Base-by-base conservation (phyloP, 2,888 invertebrate genomes). In the Acronicta aceris region DNA sequence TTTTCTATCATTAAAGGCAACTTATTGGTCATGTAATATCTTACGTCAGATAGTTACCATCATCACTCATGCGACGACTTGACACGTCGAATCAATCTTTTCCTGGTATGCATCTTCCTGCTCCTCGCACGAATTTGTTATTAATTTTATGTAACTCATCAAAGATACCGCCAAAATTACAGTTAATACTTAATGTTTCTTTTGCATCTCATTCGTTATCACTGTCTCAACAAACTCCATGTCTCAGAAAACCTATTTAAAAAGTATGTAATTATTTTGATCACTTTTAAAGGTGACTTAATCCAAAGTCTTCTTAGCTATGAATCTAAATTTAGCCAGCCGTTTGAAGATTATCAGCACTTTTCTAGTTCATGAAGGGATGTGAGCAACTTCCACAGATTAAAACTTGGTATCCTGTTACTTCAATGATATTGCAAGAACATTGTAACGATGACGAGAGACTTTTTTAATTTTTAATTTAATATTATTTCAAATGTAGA, bases 1-100 rank as follows among this genome's bases (percentile, higher is more conserved):
- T 52, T 68, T 40, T 52, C 27, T 52, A 42, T 47, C 46, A 55
- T 47, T 59, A 54, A 25, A 40, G 47, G 2, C 27, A 47, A 48
- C 36, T 41, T 59, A 67, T 49, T 56, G 61, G n/a, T 61, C 59
- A 75, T 66, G 55, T 66, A 73, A 75, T 53, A 65, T 48, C 36
- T 77, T 68, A 79, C 76, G 63, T 74, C 71, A 65, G 33, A 7
- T 38, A 48, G 42, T 53, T 67, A 59, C 66, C 46, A 63, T 65
- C 57, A 72, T 76, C 63, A 49, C 59, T 75, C 69, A 68, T 54
- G 47, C 41, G 50, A 58, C 45, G 50, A 63, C 55, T 65, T 71
- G 66, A 61, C 60, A 60, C 49, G 48, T 62, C 41, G 46, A 56
- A 77, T 79, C 69, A 59, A 67, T 62, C 56, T 64, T 68, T 77